Percentiles rank a stretch among this genome's conserved stretches.
Conservation (phyloP, 2,888 invertebrate species). For the Torymus auratus region DNA sequence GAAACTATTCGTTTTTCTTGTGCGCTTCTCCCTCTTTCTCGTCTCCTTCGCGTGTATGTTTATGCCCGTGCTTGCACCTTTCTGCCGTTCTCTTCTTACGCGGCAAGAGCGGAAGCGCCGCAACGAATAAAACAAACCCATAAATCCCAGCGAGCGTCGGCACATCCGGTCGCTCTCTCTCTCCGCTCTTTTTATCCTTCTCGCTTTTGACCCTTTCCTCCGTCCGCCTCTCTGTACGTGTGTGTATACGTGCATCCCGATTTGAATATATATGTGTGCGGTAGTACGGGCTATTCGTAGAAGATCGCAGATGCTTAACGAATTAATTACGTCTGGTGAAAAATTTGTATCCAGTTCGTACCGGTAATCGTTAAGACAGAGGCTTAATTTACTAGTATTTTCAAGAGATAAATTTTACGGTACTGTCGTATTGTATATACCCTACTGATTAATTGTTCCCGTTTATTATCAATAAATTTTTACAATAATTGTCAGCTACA, state of each 20-base stretch:
- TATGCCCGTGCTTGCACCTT: slow-evolving; percentile 1
- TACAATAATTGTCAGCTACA: no score
- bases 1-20: neutral
- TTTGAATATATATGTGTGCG: neutral
- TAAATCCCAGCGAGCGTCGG: slow-evolving; percentile 61
- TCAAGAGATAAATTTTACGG: no score
- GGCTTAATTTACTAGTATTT: no score
- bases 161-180: slow-evolving; percentile 52
- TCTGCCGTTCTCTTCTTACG: slow-evolving; percentile 15
- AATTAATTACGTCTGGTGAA: no score
- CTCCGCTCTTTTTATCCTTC: slow-evolving; percentile 47
- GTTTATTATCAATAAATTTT: no score
- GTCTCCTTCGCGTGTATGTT: no score
- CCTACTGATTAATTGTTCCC: no score
- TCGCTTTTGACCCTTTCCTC: slow-evolving; percentile 44
- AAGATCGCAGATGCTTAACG: slow-evolving; percentile 11
- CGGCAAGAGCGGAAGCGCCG: slow-evolving; percentile 63
- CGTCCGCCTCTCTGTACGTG: neutral
- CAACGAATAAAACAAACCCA: slow-evolving; percentile 63
- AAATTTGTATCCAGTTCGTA: no score
- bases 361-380: no score
- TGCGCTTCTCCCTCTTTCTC: neutral
- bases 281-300: slow-evolving; percentile 1
- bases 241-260: neutral
- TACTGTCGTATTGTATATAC: no score